Conservation (phyloP, 2,888 invertebrate species). For the Drosophila atripex region DNA sequence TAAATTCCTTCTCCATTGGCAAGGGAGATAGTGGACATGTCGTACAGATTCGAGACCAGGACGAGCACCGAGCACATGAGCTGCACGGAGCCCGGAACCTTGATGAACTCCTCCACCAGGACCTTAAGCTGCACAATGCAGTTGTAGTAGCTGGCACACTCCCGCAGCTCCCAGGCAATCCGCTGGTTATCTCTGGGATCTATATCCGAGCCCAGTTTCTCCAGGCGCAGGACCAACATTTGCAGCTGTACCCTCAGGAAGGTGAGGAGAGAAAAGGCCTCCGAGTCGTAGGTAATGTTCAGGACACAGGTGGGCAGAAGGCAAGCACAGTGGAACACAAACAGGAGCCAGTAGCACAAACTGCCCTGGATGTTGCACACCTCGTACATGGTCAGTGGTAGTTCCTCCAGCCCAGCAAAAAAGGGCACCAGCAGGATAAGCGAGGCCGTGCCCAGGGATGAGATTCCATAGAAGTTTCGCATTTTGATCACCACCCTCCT, state of each 20-base stretch:
- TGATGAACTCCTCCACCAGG: constrained; percentile 62
- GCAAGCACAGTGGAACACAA: constrained; percentile 55
- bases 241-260: constrained; percentile 65
- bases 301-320: constrained; percentile 61
- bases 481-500: constrained; percentile 36
- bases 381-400: constrained; percentile 63
- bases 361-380: constrained; percentile 54
- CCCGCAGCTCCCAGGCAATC: constrained; percentile 56
- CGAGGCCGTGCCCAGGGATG: constrained; percentile 50
- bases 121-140: constrained; percentile 56
- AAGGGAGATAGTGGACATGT: constrained; percentile 60
- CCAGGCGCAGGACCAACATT: constrained; percentile 66
- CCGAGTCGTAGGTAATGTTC: constrained; percentile 75
- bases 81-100: constrained; percentile 71
- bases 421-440: constrained; percentile 53
- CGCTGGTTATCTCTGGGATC: background rate
- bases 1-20: constrained; percentile 46
- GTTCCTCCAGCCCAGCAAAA: constrained; percentile 41
- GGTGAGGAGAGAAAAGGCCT: constrained; percentile 55
- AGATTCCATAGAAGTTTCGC: constrained; percentile 53
- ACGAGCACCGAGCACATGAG: constrained; percentile 76
- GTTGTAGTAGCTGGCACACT: constrained; percentile 61
- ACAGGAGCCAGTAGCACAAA: constrained; percentile 54
- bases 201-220: constrained; percentile 47
- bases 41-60: constrained; percentile 76